Evolutionary conservation across 2,888 invertebrate species (phyloP).

Genomic region (Pristionchus fissidentatus): DNA sequence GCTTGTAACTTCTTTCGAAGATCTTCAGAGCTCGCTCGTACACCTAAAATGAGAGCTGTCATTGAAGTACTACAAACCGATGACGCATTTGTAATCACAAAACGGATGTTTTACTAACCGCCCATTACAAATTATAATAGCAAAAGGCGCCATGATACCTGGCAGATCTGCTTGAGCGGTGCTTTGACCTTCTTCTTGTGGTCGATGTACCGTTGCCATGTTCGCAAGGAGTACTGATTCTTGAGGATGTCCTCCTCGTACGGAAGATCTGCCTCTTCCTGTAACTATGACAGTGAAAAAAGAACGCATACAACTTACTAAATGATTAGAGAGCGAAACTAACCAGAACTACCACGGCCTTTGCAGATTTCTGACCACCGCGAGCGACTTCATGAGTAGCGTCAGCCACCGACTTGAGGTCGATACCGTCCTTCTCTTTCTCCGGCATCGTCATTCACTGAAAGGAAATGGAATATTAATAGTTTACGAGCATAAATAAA

Average conservation of each 20-base stretch:
- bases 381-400: conserved; percentile 34
- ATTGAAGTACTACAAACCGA: background rate
- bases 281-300: conserved; percentile 49
- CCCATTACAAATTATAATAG: background rate
- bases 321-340: background rate
- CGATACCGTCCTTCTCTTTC: conserved; percentile 31
- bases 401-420: conserved; percentile 29
- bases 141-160: conserved; percentile 52
- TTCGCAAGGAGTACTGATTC: conserved; percentile 96
- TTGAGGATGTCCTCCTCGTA: conserved; percentile 98
- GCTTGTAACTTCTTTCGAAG: conserved; percentile 93
- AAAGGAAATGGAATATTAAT: background rate
- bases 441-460: conserved; percentile 42
- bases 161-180: conserved; percentile 77
- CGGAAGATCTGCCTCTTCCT: conserved; percentile 91
- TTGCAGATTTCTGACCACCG: background rate
- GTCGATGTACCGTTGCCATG: conserved; percentile 97
- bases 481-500: background rate
- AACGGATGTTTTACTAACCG: too few species aligned
- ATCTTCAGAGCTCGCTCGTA: conserved; percentile 96
- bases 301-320: background rate
- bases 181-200: conserved; percentile 87
- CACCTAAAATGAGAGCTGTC: conserved; percentile 78
- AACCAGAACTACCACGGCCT: conserved; percentile 38
- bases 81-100: too few species aligned